phyloP scores from a whole-genome alignment of 2,888 invertebrate species.

The Agriopis aurantiaria region DNA sequence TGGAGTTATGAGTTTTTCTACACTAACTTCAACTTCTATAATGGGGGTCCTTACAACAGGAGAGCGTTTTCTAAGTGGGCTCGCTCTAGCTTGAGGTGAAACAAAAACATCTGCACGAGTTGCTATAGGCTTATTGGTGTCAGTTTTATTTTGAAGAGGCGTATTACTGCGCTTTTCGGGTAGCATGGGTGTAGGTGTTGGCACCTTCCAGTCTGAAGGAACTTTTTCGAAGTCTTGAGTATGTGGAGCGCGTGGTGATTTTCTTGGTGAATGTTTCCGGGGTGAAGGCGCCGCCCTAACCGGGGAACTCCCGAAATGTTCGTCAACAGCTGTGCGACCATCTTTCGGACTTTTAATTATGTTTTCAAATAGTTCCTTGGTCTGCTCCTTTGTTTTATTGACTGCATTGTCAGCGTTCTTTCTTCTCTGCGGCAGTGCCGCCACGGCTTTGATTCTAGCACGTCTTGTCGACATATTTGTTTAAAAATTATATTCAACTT shows the following conservation, averaged over 20 bases:
- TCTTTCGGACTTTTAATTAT: conserved; percentile 59
- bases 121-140: conserved; percentile 12
- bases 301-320: conserved; percentile 43
- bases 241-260: conserved; percentile 43
- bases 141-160: conserved; percentile 24
- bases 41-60: conserved; percentile 55
- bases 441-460: conserved; percentile 91
- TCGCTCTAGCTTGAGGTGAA: conserved; percentile 59
- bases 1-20: conserved; percentile 49
- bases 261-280: conserved; percentile 38
- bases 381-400: conserved; percentile 51
- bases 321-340: conserved; percentile 51
- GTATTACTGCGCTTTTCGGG: conserved; percentile 47
- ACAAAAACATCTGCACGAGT: conserved; percentile 55
- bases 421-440: conserved; percentile 87
- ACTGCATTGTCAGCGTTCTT: conserved; percentile 67
- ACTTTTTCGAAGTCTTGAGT: conserved; percentile 39
- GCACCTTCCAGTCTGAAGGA: conserved; percentile 39
- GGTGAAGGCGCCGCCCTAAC: conserved; percentile 42
- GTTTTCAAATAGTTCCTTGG: conserved; percentile 57
- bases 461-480: conserved; percentile 87
- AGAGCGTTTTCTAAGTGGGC: conserved; percentile 51
- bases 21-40: conserved; percentile 51
- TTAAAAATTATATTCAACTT: conserved; percentile 26
- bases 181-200: conserved; percentile 42